Base-by-base conservation (phyloP, 2,888 invertebrate genomes). In the Ophion costatus region DNA sequence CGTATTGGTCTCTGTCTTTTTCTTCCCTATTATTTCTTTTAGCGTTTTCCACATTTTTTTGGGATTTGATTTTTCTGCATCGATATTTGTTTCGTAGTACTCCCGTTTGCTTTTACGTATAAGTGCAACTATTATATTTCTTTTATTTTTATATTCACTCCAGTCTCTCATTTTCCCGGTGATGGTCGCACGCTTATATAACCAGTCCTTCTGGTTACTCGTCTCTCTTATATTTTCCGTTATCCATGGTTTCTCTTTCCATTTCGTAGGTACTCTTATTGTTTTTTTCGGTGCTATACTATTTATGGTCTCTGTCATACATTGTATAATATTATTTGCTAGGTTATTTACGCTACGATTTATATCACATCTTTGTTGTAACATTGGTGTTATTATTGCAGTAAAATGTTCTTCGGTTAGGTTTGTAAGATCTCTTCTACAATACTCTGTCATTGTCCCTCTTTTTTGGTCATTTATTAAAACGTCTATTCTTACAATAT, bases 161-260 rank as follows among this genome's bases (percentile, higher is more conserved):
- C 75, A 75, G 10, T 64, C 45, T 14, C 51, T 20, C n/a, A 10
- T 2, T 29, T 42, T 17, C 4, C 29, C 51, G 0, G 56, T 29
- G 7, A 7, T 63, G 1, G 24, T 29, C 24, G 51, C 77, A n/a
- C 61, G 67, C 57, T 77, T 77, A 56, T 77, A 77, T 42, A 67
- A 33, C 45, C 1, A 5, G 20, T 77, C 77, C 29, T 38, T 57
- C 4, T 61, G 1, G 9, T 67, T 59, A 56, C 57, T 67, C 10
- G 33, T 11, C 22, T 77, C 67, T 57, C 77, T 56, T 22, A 57
- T 57, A 1, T 77, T 17, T n/a, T 38, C 10, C 22, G 33, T 77
- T 10, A 76, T 76, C 76, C 76, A 76, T 17, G 76, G 76, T 76
- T 76, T 76, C 51, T 67, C 56, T 38, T 66, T 76, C 64, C 76